phyloP scores from a whole-genome alignment of 2,797 vertebrate species.

The Schizothorax lantsangensis region DNA sequence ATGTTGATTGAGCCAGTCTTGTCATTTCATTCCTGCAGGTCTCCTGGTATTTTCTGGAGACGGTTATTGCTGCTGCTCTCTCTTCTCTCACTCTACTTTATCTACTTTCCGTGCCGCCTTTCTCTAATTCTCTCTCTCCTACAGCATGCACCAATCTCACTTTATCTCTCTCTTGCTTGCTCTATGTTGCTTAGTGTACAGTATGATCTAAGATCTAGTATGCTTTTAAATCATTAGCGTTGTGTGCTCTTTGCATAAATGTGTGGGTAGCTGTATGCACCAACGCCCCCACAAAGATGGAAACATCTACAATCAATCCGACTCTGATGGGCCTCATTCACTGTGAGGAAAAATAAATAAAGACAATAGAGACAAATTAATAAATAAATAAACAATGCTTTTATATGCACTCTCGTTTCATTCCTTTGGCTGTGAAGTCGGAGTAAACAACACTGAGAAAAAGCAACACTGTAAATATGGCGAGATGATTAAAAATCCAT shows the following conservation, averaged over 20 bases:
- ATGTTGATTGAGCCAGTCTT: constrained; percentile 82
- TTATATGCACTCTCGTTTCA: constrained; percentile 31
- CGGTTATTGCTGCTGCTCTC: constrained; percentile 66
- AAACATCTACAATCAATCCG: constrained; percentile 49
- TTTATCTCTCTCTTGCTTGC: constrained; percentile 53
- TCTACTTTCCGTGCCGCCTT: constrained; percentile 34
- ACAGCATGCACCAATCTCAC: constrained; percentile 33
- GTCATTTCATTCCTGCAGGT: constrained; percentile 77
- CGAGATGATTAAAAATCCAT: constrained; percentile 70
- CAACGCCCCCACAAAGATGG: constrained; percentile 33
- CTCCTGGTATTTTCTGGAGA: constrained; percentile 77
- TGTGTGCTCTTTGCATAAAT: constrained; percentile 72
- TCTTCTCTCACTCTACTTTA: constrained; percentile 47
- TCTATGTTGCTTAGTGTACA: constrained; percentile 45
- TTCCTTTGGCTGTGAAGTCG: constrained; percentile 51
- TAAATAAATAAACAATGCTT: constrained; percentile 48
- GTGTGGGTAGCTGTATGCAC: constrained; percentile 64
- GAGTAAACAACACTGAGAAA: constrained; percentile 53
- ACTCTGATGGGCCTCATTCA: constrained; percentile 62
- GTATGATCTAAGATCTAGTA: constrained; percentile 70
- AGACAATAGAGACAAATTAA: constrained; percentile 51
- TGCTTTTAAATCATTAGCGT: constrained; percentile 82
- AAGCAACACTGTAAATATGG: constrained; percentile 67
- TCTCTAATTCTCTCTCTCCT: constrained; percentile 40
- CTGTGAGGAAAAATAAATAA: constrained; percentile 54